Evolutionary conservation across 2,797 vertebrate species (phyloP).

Genomic region (Chloroceryle amazona): DNA sequence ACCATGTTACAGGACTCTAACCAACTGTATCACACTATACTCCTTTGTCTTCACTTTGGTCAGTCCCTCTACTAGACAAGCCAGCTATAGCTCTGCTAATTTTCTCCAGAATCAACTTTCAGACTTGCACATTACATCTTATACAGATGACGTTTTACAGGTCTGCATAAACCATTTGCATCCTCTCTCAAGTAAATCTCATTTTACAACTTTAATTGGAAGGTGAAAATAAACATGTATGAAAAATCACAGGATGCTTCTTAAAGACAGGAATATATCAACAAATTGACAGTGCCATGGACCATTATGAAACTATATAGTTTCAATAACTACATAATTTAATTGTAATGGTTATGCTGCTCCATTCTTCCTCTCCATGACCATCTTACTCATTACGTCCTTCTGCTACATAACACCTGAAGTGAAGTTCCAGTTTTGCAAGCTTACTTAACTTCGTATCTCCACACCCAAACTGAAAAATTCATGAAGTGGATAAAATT

Average conservation of each 20-base stretch:
- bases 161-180: not conserved
- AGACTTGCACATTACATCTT: not conserved
- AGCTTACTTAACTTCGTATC: not conserved
- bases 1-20: not conserved
- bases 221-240: not conserved
- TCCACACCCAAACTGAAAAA: not conserved
- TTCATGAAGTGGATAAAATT: not conserved
- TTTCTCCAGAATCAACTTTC: not conserved
- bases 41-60: not conserved
- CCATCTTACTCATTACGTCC: not conserved
- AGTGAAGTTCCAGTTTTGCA: not conserved
- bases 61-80: not conserved
- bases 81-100: not conserved
- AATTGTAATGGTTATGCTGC: not conserved
- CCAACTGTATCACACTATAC: not conserved
- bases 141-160: not conserved
- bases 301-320: not conserved
- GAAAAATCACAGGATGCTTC: not conserved
- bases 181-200: not conserved
- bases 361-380: not conserved
- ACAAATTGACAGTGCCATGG: not conserved
- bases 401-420: not conserved
- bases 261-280: not conserved
- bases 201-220: fast-evolving
- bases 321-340: not conserved